Conservation (phyloP, 2,888 invertebrate species). For the Luperina nickerlii region DNA sequence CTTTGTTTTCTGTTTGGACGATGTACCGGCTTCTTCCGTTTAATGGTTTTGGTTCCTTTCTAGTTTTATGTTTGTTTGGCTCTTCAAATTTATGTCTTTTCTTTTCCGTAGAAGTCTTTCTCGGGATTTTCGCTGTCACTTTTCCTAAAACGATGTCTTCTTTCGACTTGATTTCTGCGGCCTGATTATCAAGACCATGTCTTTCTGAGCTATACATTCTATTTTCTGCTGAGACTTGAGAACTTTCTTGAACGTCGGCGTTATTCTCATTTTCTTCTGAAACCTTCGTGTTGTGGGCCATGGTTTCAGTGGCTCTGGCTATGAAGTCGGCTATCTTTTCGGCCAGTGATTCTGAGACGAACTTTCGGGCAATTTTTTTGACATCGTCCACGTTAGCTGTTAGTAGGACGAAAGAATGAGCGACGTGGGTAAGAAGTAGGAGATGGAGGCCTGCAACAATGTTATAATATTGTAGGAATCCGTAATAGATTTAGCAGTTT, state of each 20-base stretch:
- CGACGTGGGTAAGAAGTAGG: slow-evolving; percentile 62
- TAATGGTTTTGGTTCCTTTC: not conserved
- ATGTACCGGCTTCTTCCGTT: slow-evolving; percentile 24
- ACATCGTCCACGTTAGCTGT: slow-evolving; percentile 82
- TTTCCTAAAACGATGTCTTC: not conserved
- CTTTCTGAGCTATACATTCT: not conserved
- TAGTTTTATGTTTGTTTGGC: not conserved
- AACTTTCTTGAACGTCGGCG: not conserved
- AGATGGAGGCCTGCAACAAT: slow-evolving; percentile 74
- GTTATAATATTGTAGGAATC: not conserved
- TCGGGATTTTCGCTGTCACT: not conserved
- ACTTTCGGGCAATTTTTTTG: slow-evolving; percentile 76
- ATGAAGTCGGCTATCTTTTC: slow-evolving; percentile 74
- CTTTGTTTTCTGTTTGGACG: not conserved
- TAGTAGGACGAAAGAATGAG: slow-evolving; percentile 72
- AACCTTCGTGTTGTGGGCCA: slow-evolving; percentile 9
- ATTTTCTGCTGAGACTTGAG: slow-evolving; percentile 43
- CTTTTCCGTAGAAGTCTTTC: fast-evolving
- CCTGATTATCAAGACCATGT: not conserved
- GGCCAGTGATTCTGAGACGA: slow-evolving; percentile 75
- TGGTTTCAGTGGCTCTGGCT: slow-evolving; percentile 54
- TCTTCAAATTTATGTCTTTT: not conserved
- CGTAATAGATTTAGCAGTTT: not conserved
- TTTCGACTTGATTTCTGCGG: not conserved
- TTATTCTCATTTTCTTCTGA: slow-evolving; percentile 65